Evolutionary conservation across 2,113 vertebrate species (phyloP).

Genomic region (Anoura caudifer): DNA sequence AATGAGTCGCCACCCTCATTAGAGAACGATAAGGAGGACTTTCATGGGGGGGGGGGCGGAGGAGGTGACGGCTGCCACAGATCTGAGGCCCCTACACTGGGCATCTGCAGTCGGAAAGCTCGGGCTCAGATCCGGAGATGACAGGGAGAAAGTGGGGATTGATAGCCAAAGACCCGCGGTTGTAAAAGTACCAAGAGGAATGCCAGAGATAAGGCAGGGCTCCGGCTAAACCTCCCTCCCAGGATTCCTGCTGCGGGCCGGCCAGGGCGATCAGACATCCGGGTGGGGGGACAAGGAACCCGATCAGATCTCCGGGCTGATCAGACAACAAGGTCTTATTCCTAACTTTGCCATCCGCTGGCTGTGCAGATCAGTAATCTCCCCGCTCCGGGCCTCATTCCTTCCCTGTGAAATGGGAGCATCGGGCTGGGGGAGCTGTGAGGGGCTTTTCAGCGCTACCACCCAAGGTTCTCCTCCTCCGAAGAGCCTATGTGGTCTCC

Average conservation of each 20-base stretch:
- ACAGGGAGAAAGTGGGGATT: background rate
- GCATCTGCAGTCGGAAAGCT: too few relatives aligned
- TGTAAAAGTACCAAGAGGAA: background rate
- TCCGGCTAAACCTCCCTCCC: background rate
- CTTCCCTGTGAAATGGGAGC: background rate
- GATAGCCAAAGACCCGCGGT: rapidly evolving
- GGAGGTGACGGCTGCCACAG: rapidly evolving
- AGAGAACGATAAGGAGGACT: background rate
- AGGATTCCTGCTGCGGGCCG: background rate
- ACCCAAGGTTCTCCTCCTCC: background rate
- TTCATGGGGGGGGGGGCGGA: background rate
- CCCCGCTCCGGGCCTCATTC: background rate
- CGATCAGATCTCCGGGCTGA: background rate
- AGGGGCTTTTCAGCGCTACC: background rate
- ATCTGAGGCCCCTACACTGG: background rate
- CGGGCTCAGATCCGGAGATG: background rate
- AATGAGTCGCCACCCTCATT: background rate
- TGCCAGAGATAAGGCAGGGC: background rate
- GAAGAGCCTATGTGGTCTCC: background rate
- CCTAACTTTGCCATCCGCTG: background rate
- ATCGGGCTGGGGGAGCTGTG: background rate
- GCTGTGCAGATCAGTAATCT: background rate
- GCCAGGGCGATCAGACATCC: background rate
- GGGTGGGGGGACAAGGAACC: background rate
- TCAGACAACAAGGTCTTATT: background rate